Conservation (phyloP, 2,113 vertebrate genomes). For the Campylorhamphus procurvoides region DNA sequence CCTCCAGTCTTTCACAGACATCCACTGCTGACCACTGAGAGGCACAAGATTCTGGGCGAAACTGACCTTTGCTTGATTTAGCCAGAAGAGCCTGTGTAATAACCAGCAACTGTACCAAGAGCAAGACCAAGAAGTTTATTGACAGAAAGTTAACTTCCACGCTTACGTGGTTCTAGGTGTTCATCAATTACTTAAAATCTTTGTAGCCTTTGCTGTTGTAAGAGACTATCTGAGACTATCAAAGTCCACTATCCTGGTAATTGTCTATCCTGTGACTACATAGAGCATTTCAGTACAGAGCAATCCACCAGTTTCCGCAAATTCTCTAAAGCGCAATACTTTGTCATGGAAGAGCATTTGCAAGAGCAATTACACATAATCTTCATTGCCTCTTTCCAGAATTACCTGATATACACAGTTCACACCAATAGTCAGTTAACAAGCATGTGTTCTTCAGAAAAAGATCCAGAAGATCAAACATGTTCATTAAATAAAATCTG, state of each 20-base stretch:
- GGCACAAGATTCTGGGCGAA: background rate
- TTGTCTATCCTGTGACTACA: background rate
- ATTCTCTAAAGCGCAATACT: background rate
- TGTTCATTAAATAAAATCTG: background rate
- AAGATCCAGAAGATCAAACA: background rate
- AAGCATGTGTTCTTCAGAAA: background rate
- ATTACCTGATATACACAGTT: background rate
- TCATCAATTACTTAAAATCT: background rate
- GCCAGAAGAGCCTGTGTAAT: background rate
- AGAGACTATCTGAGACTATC: background rate
- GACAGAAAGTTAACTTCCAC: background rate
- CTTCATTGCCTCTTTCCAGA: background rate
- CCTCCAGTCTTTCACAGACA: background rate
- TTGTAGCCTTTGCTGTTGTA: background rate
- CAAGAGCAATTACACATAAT: background rate
- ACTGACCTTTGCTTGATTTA: background rate
- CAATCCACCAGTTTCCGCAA: background rate
- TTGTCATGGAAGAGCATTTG: background rate
- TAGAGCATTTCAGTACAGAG: background rate
- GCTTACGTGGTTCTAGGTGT: background rate
- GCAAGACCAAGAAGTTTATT: background rate
- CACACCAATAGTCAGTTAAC: background rate
- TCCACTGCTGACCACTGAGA: background rate
- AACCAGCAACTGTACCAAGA: rapidly evolving
- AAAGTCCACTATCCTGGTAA: background rate